These are phyloP conservation scores for Laticauda laticaudata DNA, from an alignment of 2,113 vertebrate genomes.

Conservation along the genomic window DNA sequence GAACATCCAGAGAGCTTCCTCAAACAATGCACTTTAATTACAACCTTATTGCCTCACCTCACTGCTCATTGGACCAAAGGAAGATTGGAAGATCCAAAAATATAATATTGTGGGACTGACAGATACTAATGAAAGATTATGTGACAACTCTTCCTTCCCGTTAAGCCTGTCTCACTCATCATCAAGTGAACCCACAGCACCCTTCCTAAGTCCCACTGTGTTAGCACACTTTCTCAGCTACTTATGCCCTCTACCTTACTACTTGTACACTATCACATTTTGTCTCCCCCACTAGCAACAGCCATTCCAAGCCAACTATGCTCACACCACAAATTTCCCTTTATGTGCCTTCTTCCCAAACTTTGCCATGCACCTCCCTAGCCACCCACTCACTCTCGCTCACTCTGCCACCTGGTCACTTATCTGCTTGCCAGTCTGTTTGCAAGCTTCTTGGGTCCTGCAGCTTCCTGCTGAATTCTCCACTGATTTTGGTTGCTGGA, in stretches of 20 bases:
- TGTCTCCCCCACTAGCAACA: neutral
- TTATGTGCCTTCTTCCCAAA: neutral
- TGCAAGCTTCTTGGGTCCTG: neutral
- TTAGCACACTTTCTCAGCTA: neutral
- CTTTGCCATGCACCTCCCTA: neutral
- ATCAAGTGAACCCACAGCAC: neutral
- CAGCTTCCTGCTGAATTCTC: neutral
- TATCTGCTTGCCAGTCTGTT: neutral
- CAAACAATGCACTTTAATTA: neutral
- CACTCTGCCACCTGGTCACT: neutral
- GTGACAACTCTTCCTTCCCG: neutral
- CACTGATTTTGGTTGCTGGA: neutral
- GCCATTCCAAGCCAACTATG: neutral
- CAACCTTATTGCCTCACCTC: neutral
- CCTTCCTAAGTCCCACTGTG: neutral
- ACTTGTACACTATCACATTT: neutral
- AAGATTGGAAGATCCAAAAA: neutral
- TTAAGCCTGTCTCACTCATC: neutral
- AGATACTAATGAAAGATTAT: neutral
- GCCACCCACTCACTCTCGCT: neutral
- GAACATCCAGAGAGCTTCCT: neutral
- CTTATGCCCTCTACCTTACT: neutral
- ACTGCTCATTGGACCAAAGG: conserved; percentile 4
- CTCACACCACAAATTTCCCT: neutral
- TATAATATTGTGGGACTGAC: neutral